Percentiles rank a stretch among this genome's conserved stretches.
Conservation (phyloP, 2,113 vertebrate species). For the Regulus satrapa region DNA sequence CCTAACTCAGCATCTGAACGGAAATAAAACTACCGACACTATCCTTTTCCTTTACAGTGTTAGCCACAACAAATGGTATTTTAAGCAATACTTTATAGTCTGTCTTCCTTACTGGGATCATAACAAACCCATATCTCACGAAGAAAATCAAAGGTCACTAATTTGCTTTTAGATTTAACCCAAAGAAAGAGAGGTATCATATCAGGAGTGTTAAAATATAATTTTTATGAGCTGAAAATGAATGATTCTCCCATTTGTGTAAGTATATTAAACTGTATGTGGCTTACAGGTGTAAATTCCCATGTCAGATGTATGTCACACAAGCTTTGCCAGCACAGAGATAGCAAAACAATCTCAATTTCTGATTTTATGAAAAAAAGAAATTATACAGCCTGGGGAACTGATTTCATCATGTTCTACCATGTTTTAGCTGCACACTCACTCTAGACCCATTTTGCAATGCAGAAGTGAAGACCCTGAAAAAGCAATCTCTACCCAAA, state of each 20-base stretch:
- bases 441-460: background rate
- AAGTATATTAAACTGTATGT: background rate
- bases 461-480: background rate
- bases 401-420: background rate
- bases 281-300: background rate
- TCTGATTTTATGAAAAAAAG: background rate
- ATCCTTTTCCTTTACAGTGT: background rate
- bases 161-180: background rate
- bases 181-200: background rate
- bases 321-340: background rate
- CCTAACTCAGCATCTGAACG: background rate
- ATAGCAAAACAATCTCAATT: background rate
- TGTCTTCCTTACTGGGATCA: background rate
- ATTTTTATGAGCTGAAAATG: background rate
- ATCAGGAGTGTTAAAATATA: background rate
- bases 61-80: background rate
- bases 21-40: background rate
- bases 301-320: fast-evolving
- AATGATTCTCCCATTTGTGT: background rate
- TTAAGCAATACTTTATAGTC: background rate
- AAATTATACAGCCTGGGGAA: background rate
- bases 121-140: background rate
- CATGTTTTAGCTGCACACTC: background rate
- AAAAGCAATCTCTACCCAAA: background rate
- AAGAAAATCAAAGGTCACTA: background rate